Evolutionary conservation across 2,888 invertebrate species (phyloP).

Genomic region (Amiota communis): DNA sequence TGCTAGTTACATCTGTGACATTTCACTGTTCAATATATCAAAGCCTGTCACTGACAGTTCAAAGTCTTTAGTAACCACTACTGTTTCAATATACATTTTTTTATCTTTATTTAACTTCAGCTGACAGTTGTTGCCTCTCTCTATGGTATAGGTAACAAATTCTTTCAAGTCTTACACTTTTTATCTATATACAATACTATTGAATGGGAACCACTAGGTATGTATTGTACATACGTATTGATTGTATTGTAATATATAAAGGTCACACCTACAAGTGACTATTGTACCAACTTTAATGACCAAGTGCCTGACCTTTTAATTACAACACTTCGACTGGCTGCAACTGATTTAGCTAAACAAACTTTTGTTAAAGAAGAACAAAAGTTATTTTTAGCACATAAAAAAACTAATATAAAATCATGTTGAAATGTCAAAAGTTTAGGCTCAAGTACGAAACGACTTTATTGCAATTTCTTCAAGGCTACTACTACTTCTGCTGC

Average conservation of each 20-base stretch:
- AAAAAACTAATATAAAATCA: neutral
- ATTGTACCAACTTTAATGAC: neutral
- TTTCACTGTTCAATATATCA: constrained; percentile 42
- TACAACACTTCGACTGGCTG: constrained; percentile 15
- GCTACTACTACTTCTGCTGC: neutral
- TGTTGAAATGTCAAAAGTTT: constrained; percentile 24
- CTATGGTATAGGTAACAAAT: no score
- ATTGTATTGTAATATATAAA: no score
- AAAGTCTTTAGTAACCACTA: neutral
- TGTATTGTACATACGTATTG: no score
- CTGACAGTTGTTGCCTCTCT: no score
- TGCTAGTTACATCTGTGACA: constrained; percentile 27
- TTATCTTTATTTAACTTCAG: no score
- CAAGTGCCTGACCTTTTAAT: constrained; percentile 26
- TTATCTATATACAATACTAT: no score
- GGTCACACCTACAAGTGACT: constrained; percentile 8
- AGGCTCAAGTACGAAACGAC: constrained; percentile 27
- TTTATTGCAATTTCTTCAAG: constrained; percentile 13
- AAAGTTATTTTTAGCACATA: constrained; percentile 23
- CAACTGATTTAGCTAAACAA: constrained; percentile 17
- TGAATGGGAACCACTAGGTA: no score
- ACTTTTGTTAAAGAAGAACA: constrained; percentile 1
- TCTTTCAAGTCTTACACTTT: no score
- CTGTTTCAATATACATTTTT: no score
- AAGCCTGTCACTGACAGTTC: constrained; percentile 41